phyloP scores from a whole-genome alignment of 2,113 vertebrate species.

The Oreochromis niloticus region DNA sequence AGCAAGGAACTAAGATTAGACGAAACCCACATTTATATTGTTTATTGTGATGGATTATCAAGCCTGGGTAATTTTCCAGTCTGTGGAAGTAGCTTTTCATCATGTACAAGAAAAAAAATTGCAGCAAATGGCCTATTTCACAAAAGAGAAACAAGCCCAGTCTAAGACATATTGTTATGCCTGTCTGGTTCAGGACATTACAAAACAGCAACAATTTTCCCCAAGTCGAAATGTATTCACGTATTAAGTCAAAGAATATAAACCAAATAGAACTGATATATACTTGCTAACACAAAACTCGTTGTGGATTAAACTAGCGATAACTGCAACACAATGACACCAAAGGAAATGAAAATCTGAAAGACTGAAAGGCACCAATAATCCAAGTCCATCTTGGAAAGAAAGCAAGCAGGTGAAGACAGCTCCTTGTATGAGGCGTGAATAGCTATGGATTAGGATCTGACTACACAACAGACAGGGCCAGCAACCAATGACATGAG shows the following conservation, averaged over 20 bases:
- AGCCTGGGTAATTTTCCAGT: not conserved
- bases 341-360: not conserved
- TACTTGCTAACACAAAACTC: not conserved
- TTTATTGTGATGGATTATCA: constrained; percentile 4
- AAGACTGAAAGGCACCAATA: not conserved
- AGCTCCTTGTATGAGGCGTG: not conserved
- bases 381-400: not conserved
- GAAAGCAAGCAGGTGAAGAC: not conserved
- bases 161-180: not conserved
- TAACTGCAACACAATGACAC: not conserved
- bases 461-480: not conserved
- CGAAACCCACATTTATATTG: not conserved
- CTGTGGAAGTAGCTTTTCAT: not conserved
- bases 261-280: not conserved
- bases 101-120: not conserved
- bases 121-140: not conserved
- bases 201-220: not conserved
- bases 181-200: not conserved
- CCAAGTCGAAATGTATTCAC: not conserved
- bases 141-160: not conserved
- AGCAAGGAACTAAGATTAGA: not conserved
- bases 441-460: not conserved
- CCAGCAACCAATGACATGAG: not conserved
- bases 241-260: not conserved
- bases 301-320: not conserved